Evolutionary conservation across 2,888 invertebrate species (phyloP).

Genomic region (Proisotoma minuta): DNA sequence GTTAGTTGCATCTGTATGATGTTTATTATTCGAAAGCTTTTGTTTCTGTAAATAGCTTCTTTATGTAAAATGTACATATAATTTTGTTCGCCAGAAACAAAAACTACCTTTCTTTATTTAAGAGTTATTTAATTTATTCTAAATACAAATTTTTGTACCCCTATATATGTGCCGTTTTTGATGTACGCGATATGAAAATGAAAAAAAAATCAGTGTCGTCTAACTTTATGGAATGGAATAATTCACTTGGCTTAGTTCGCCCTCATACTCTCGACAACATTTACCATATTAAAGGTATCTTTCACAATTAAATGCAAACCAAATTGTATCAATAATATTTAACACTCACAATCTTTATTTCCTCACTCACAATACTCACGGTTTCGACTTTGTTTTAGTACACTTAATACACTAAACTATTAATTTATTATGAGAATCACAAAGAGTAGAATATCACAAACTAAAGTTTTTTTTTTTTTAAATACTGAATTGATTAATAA

Average conservation of each 20-base stretch:
- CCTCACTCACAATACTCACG: slow-evolving; percentile 1
- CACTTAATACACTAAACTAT: background rate
- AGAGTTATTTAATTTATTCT: too few relatives aligned
- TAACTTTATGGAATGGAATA: slow-evolving; percentile 47
- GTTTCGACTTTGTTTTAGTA: background rate
- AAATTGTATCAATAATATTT: background rate
- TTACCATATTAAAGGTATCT: slow-evolving; percentile 44
- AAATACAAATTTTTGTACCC: too few relatives aligned
- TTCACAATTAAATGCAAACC: slow-evolving; percentile 13
- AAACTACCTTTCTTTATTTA: too few relatives aligned
- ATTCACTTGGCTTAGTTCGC: slow-evolving; percentile 46
- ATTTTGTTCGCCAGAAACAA: too few relatives aligned
- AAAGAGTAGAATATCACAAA: too few relatives aligned
- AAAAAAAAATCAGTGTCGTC: slow-evolving; percentile 45
- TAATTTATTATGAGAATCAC: too few relatives aligned
- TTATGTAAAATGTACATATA: too few relatives aligned
- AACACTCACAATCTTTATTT: background rate
- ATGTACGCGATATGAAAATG: slow-evolving; percentile 31
- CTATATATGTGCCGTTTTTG: slow-evolving; percentile 10
- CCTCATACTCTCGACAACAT: slow-evolving; percentile 47
- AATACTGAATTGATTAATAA: too few relatives aligned
- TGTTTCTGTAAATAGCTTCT: too few relatives aligned
- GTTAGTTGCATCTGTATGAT: too few relatives aligned
- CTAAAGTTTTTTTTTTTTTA: too few relatives aligned
- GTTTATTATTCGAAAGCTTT: too few relatives aligned